Percentiles rank a stretch among this genome's conserved stretches.
Conservation (phyloP, 2,113 vertebrate genomes). For the Tautogolabrus adspersus region DNA sequence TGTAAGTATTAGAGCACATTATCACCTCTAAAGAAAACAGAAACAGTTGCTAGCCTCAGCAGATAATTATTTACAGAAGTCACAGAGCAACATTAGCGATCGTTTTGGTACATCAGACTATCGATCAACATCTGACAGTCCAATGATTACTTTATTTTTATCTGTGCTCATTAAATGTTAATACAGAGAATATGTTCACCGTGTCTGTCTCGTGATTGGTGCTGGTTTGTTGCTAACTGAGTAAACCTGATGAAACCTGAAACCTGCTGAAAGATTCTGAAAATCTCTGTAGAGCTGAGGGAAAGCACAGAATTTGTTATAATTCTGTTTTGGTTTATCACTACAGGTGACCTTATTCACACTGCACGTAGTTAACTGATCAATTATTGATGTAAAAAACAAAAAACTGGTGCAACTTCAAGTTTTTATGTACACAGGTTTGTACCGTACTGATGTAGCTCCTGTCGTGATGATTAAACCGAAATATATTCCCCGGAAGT, state of each 20-base stretch:
- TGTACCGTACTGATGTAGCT: background rate
- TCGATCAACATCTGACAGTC: no score
- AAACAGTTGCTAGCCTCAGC: no score
- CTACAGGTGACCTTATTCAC: background rate
- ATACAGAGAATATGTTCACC: no score
- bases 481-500: background rate
- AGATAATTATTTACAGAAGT: no score
- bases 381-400: background rate
- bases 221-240: no score
- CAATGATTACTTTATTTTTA: no score
- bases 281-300: background rate
- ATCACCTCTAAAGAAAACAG: no score
- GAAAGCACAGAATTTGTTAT: background rate
- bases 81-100: no score
- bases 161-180: no score
- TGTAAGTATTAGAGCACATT: no score
- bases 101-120: no score
- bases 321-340: background rate
- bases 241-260: background rate
- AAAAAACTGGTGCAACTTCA: background rate
- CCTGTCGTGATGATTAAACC: slow-evolving; percentile 2
- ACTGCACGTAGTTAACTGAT: background rate
- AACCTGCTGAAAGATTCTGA: background rate
- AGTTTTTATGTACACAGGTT: background rate
- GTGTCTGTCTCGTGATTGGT: no score